Evolutionary conservation across 2,888 invertebrate species (phyloP), one percentile per base, ranked within the genome.

Genomic region (Corythucha ciliata): DNA sequence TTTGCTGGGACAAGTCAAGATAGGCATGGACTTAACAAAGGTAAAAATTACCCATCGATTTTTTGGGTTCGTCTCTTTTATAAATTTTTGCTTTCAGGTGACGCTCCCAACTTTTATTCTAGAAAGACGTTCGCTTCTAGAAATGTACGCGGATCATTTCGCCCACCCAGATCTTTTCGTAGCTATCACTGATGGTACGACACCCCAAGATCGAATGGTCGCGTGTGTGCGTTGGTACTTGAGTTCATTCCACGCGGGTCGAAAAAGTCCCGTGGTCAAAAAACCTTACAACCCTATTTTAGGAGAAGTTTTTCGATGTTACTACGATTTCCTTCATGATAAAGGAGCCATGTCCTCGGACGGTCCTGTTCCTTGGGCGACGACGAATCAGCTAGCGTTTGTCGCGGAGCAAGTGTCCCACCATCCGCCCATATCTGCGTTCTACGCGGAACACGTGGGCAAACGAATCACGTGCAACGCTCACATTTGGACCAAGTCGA

Each of bases 141-240:
- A 99, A 74, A 99, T 99, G 98, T 99, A 96, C 69, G 97, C 98
- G 42, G 98, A 99, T 72, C 98, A 97, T 68, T 96, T 99, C 72
- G 94, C 98, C 10, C 98, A 99, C 75, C 96, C 98, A 0, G 96
- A 97, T 71, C 79, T 94, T 63, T 97, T 98, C 71, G 77, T 86
- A 57, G 92, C 92, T 68, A 91, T 96, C 72, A 85, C 88, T 47
- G 93, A 94, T 67, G 77, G 83, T 68, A 78, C 81, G 39, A 83
- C 83, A 32, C 85, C 94, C 0, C 76, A 77, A 57, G 93, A 94
- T 54, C 77, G 96, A 52, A 93, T 97, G 81, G 79, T 96, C 21
- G 92, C 92, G 70, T 86, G 92, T 26, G 83, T 94, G 1, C 78
- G 85, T 60, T 99, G 97, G 94, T 99, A 98, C 73, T 71, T 99